These are phyloP conservation scores for Halcyon leucocephala DNA, from an alignment of 2,797 vertebrate genomes.

Conservation along the genomic window DNA sequence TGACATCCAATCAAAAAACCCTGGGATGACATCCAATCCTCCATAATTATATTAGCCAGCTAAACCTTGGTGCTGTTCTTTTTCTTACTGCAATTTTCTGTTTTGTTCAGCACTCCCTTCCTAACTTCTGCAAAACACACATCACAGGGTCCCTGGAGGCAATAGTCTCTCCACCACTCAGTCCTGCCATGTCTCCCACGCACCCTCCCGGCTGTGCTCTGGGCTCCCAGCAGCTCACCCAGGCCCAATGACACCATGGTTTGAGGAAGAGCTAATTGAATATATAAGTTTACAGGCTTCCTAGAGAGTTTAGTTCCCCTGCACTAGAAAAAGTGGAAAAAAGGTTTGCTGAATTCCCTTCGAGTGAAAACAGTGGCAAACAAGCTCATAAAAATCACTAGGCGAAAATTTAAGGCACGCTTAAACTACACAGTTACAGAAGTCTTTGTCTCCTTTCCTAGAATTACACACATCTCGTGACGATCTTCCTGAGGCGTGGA, in stretches of 20 bases:
- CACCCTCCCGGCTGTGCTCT: accelerated
- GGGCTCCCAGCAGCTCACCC: neutral
- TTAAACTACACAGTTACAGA: neutral
- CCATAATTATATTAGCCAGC: neutral
- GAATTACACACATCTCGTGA: neutral
- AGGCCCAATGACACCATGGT: accelerated
- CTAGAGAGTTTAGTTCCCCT: neutral
- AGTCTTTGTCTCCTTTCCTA: neutral
- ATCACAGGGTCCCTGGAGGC: neutral
- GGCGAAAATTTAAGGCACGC: neutral
- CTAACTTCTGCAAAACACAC: neutral
- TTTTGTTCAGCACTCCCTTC: neutral
- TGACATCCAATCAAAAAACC: neutral
- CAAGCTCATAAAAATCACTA: neutral
- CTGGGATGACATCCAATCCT: neutral
- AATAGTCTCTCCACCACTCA: neutral
- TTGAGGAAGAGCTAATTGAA: neutral
- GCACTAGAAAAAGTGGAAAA: neutral
- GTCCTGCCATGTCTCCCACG: accelerated
- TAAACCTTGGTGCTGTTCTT: neutral
- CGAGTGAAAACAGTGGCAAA: neutral
- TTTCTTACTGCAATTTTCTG: neutral
- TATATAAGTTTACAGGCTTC: neutral
- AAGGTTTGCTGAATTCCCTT: neutral
- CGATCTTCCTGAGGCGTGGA: neutral